phyloP scores from a whole-genome alignment of 2,113 vertebrate genomes.

The Cebus imitator region DNA sequence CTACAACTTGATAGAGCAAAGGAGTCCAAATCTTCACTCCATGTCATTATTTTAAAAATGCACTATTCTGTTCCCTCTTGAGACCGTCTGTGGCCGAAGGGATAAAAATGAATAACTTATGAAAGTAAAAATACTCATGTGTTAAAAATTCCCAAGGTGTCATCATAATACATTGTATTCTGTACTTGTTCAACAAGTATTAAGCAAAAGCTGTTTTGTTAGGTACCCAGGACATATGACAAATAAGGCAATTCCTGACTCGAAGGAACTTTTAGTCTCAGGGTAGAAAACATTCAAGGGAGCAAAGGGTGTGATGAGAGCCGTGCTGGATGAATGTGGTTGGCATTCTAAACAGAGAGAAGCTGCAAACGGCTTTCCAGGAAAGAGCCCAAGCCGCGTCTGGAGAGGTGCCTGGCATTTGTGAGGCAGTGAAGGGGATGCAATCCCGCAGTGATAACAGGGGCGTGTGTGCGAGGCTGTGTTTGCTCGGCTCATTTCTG shows the following conservation, averaged over 20 bases:
- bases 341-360: fast-evolving
- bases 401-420: fast-evolving
- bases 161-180: neutral
- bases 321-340: fast-evolving
- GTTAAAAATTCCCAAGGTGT: neutral
- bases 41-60: too few species aligned
- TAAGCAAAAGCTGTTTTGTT: neutral
- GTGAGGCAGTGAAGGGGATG: fast-evolving
- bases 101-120: neutral
- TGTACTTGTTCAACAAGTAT: fast-evolving
- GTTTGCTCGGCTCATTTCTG: too few species aligned
- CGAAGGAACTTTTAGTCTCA: neutral
- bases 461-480: fast-evolving
- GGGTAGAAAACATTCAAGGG: neutral
- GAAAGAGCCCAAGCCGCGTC: fast-evolving
- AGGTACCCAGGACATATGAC: neutral
- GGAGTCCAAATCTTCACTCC: neutral
- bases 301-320: fast-evolving
- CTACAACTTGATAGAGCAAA: fast-evolving
- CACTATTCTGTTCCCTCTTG: neutral
- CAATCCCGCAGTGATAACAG: fast-evolving
- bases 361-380: neutral
- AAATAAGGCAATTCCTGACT: neutral
- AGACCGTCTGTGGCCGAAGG: neutral
- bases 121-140: neutral